Evolutionary conservation across 2,797 vertebrate genomes (phyloP).

Genomic region (Aplochiton taeniatus): DNA sequence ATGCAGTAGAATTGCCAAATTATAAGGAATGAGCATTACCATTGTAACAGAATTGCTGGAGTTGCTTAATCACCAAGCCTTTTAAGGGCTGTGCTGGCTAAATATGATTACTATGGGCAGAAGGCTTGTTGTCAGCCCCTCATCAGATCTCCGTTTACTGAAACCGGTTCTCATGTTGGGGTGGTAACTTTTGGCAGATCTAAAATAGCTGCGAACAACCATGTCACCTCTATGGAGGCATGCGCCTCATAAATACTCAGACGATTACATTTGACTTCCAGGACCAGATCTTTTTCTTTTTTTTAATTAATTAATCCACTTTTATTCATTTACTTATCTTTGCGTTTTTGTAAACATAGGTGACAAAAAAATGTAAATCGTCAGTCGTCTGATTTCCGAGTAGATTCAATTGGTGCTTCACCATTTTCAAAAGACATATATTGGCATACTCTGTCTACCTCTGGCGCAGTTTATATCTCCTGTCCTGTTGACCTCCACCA

Average conservation of each 20-base stretch:
- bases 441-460: slow-evolving; percentile 46
- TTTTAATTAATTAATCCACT: slow-evolving; percentile 46
- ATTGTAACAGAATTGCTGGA: slow-evolving; percentile 71
- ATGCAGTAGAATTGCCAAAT: slow-evolving; percentile 70
- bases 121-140: slow-evolving; percentile 22
- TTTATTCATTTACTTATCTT: slow-evolving; percentile 29
- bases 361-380: slow-evolving; percentile 60
- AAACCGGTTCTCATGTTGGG: slow-evolving; percentile 52
- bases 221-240: too few relatives aligned
- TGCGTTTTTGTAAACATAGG: slow-evolving; percentile 57
- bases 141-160: slow-evolving; percentile 54
- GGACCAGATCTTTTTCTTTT: slow-evolving; percentile 49
- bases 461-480: slow-evolving; percentile 41
- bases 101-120: slow-evolving; percentile 67
- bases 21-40: slow-evolving; percentile 71
- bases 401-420: slow-evolving; percentile 50
- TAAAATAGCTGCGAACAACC: too few relatives aligned
- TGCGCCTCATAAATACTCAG: too few relatives aligned
- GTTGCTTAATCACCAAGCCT: slow-evolving; percentile 71
- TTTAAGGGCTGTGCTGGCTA: slow-evolving; percentile 63
- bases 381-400: slow-evolving; percentile 60
- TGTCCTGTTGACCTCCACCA: slow-evolving; percentile 62
- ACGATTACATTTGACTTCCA: neutral
- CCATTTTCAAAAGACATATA: slow-evolving; percentile 53
- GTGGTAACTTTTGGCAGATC: too few relatives aligned